Evolutionary conservation across 2,888 invertebrate genomes (phyloP).

Genomic region (Mantis religiosa): DNA sequence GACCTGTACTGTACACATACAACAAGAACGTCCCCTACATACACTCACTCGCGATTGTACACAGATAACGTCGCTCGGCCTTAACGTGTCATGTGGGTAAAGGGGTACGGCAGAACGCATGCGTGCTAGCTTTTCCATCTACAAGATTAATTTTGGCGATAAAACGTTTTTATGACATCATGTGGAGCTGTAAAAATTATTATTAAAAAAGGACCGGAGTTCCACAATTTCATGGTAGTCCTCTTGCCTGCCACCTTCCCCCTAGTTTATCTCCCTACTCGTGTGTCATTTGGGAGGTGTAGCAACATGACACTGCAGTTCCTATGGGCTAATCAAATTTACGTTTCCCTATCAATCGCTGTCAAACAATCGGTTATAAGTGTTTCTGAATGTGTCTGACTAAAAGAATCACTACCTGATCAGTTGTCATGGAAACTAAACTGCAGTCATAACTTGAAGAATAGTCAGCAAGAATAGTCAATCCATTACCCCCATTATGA

Average conservation of each 20-base stretch:
- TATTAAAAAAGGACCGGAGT: slow-evolving; percentile 1
- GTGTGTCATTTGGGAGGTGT: not conserved
- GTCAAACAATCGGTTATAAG: not conserved
- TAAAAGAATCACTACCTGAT: no score
- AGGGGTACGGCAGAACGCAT: not conserved
- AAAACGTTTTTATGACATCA: slow-evolving; percentile 9
- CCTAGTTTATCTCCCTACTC: not conserved
- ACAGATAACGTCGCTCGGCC: not conserved
- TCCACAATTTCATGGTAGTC: not conserved
- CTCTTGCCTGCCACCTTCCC: not conserved
- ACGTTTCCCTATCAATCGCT: not conserved
- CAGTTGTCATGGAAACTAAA: no score
- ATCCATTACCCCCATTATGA: no score
- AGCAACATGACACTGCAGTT: not conserved
- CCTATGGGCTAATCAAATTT: not conserved
- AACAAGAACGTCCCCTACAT: not conserved
- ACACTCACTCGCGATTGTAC: not conserved
- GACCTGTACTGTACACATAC: not conserved
- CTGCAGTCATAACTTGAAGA: no score
- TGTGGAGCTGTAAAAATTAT: slow-evolving; percentile 15
- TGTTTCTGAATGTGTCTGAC: no score
- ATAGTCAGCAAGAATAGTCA: no score
- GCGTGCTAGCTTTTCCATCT: not conserved
- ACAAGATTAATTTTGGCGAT: slow-evolving; percentile 4
- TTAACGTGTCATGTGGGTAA: not conserved